Evolutionary conservation across 2,888 invertebrate species (phyloP), one percentile per base, ranked within the genome.

Genomic region (Gari tellinella): DNA sequence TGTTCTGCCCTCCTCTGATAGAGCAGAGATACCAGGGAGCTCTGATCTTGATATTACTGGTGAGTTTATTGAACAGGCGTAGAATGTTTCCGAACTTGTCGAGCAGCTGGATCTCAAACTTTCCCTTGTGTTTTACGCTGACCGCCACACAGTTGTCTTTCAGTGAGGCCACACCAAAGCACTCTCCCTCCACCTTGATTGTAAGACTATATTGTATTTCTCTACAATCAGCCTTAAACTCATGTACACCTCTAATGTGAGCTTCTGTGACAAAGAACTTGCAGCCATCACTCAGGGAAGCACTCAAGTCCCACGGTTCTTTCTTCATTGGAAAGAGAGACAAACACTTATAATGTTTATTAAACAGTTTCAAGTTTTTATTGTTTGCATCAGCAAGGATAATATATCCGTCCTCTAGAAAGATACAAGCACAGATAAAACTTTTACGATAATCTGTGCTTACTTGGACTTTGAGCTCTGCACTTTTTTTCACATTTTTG

Each of bases 261-360:
- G 62, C 65, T 43, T 75, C 75, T 21, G 75, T 69, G 12, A 66
- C 69, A 53, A 48, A 70, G 15, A 75, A 69, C 23, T 75, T 62
- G 23, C 57, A 37, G 23, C 57, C 65, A 26, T 57, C 45, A 38
- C 69, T 61, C 10, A 65, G 38, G 10, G 75, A 65, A 31, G 52
- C 49, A 43, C 75, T 69, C 38, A 58, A 56, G 45, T 75, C 75
- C 75, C 75, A 75, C 7, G 75, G 75, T 49, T 75, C 75, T 43
- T 57, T 46, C 26, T 69, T 70, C 58, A 53, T 66, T 23, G 69
- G 48, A 31, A 75, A 75, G 4, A 61, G 52, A 12, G 61, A 56
- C 19, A 69, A n/a, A 26, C 40, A 66, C 41, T 58, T 52, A 48
- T 65, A 69, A 46, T 69, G 58, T 49, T 75, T 75, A 26, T 65